Evolutionary conservation across 2,113 vertebrate genomes (phyloP), one percentile per base, ranked within the genome.

Genomic region (Martes martes): DNA sequence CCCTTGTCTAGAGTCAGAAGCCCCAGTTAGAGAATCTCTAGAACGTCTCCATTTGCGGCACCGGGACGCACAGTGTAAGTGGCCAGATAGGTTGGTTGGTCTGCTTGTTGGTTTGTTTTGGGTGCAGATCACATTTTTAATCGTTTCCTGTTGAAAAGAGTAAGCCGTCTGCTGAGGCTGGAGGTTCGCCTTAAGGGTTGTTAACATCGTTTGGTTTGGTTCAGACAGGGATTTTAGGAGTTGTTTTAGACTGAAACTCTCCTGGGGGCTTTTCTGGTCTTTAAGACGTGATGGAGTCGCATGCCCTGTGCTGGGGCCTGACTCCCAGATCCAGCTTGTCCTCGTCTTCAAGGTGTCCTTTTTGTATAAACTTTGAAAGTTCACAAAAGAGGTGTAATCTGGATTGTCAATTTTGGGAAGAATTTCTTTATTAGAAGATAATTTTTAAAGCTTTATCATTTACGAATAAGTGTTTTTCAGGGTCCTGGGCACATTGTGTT

Each of bases 251-350:
- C 23, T 33, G 33, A 2, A 6, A 11, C 69, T 45, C 28, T 36
- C n/a, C 36, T 6, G 11, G n/a, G 57, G 83, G n/a, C 16, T 86
- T 50, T 69, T 28, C n/a, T 78, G 24, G 59, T 65, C 36, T 81
- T 7, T 10, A n/a, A 42, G 61, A 15, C n/a, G 14, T 71, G 21
- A 0, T 7, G 69, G 13, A 23, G 9, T 33, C 11, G 10, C 31
- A 0, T 13, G 7, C 16, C 21, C 19, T 2, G 9, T 2, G 21
- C 71, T 0, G 2, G n/a, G 31, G 15, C 10, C 57, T 11, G n/a
- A 4, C 39, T 18, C 55, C 28, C 11, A 6, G 6, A 0, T 1
- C 57, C 4, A 5, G 1, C 61, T 39, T 0, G 2, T 33, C 39
- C 42, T 82, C 18, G 19, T 3, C 23, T 5, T n/a, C 11, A 19